These are phyloP conservation scores for Echeneis naucrates DNA, from an alignment of 2,797 vertebrate species.

Conservation along the genomic window DNA sequence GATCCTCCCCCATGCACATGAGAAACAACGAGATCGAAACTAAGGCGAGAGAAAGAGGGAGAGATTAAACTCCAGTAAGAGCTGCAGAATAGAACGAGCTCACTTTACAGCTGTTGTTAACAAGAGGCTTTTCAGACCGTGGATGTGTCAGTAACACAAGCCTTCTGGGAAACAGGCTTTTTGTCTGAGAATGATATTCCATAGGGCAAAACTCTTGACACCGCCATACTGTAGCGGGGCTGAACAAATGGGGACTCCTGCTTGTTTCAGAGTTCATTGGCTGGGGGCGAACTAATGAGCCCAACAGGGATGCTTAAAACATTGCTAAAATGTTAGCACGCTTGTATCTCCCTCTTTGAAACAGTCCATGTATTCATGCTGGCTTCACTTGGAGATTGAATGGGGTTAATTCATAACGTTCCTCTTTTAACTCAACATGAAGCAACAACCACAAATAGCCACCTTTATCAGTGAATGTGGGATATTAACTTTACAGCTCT, in stretches of 20 bases:
- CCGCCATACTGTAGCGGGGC: slow-evolving; percentile 35
- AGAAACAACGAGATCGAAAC: slow-evolving; percentile 51
- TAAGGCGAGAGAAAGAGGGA: slow-evolving; percentile 57
- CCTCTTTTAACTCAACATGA: neutral
- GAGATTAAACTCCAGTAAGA: slow-evolving; percentile 69
- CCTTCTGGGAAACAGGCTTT: slow-evolving; percentile 79
- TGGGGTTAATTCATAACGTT: neutral
- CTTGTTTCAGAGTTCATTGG: slow-evolving; percentile 59
- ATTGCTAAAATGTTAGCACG: slow-evolving; percentile 1
- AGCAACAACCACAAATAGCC: neutral
- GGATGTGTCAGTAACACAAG: slow-evolving; percentile 78
- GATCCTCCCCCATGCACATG: slow-evolving; percentile 44
- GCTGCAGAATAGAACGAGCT: slow-evolving; percentile 60
- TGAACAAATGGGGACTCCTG: slow-evolving; percentile 57
- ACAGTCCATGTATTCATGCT: neutral
- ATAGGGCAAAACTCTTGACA: slow-evolving; percentile 67
- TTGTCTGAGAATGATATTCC: slow-evolving; percentile 78
- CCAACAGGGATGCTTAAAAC: slow-evolving; percentile 49
- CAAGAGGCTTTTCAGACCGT: slow-evolving; percentile 73
- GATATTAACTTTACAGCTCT: slow-evolving; percentile 3
- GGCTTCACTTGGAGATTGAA: neutral
- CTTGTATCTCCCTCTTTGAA: slow-evolving; percentile 7
- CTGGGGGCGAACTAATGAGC: slow-evolving; percentile 70
- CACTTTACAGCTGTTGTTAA: slow-evolving; percentile 80
- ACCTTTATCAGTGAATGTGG: neutral